These are phyloP conservation scores for Pelobates fuscus DNA, from an alignment of 2,113 vertebrate species.

Conservation along the genomic window DNA sequence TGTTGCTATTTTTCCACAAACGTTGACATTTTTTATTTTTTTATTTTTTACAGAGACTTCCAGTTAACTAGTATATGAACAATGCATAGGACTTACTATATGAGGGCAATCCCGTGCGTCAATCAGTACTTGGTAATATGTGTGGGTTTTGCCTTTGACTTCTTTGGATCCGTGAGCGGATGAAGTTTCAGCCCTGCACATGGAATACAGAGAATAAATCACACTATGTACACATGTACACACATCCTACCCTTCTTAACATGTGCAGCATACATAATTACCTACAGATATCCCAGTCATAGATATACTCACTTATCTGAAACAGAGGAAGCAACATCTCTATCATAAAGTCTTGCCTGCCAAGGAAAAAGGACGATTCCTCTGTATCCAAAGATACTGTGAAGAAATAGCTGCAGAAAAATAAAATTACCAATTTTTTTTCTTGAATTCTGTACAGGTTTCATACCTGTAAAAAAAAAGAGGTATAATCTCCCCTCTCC, in stretches of 20 bases:
- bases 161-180: constrained; percentile 89
- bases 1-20: too few species aligned
- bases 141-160: constrained; percentile 95
- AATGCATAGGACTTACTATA: constrained; percentile 97
- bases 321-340: constrained; percentile 85
- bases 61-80: too few species aligned
- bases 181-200: constrained; percentile 70
- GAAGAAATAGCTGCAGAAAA: constrained; percentile 87
- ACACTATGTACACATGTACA: not conserved
- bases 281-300: too few species aligned
- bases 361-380: constrained; percentile 95
- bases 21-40: too few species aligned
- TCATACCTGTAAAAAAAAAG: too few species aligned
- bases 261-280: not conserved
- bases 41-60: too few species aligned
- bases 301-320: constrained; percentile 81
- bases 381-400: constrained; percentile 95
- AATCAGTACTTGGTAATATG: constrained; percentile 95
- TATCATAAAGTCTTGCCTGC: constrained; percentile 95
- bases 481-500: too few species aligned
- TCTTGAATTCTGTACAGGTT: too few species aligned
- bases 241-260: constrained; percentile 2
- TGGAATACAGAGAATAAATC: fast-evolving
- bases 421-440: too few species aligned
- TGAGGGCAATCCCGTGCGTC: constrained; percentile 94